Evolutionary conservation across 2,888 invertebrate genomes (phyloP), one percentile per base, ranked within the genome.

Genomic region (Andrena flavipes): DNA sequence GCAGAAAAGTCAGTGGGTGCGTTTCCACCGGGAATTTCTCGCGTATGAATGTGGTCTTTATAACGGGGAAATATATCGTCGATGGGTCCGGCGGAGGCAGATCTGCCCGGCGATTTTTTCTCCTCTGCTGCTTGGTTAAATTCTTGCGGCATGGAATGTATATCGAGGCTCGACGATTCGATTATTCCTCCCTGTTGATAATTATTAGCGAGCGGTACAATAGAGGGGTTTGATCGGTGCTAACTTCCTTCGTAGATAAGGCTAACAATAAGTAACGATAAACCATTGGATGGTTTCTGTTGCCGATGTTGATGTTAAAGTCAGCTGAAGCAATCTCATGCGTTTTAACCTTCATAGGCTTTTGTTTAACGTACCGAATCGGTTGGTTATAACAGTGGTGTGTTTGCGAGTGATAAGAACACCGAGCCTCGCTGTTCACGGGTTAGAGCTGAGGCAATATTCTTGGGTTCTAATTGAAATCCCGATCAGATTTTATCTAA

Each of bases 21-120:
- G 30, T 35, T 16, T 20, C 51, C 79, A 33, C 20, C 62, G 33
- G 29, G 62, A 60, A 42, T 74, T 59, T 63, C 62, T 70, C 69
- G 29, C 29, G 49, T 70, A 83, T 86, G 85, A 86, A 86, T 86
- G 77, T 78, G 59, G 49, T 26, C 77, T 76, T 86, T 84, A 86
- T 86, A 54, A 71, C 49, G 70, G 70, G 83, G 64, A 79, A 86
- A 80, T 74, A n/a, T 69, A 76, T 48, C 54, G 6, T 6, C 1
- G 51, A n/a, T 10, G 8, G 7, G n/a, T n/a, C 29, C 56, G 5
- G 20, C 5, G 23, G n/a, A 16, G 23, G 60, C 16, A 42, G 64
- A 77, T 68, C 48, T 20, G 26, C 69, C 29, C 42, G 59, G 6
- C 42, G 35, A 79, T 86, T 82, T 76, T 75, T 59, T 67, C 64